Conservation (phyloP, 2,797 vertebrate genomes). For the Myoxocephalus aenaeus region DNA sequence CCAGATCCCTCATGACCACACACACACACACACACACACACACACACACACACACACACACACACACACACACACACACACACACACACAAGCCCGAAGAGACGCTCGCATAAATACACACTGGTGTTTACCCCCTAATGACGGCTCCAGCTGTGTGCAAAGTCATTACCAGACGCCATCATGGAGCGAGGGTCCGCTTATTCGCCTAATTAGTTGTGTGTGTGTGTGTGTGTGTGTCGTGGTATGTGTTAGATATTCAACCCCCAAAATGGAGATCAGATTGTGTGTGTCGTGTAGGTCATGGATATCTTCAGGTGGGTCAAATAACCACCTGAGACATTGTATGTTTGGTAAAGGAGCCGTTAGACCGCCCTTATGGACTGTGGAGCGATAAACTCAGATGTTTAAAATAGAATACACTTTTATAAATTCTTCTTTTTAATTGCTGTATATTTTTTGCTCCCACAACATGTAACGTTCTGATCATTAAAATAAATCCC, state of each 20-base stretch:
- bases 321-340: neutral
- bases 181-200: slow-evolving; percentile 45
- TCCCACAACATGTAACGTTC: neutral
- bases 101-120: slow-evolving; percentile 9
- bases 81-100: neutral
- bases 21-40: slow-evolving; percentile 7
- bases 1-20: neutral
- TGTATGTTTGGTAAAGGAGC: neutral
- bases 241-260: neutral
- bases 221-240: slow-evolving; percentile 5
- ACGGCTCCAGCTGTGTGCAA: slow-evolving; percentile 54
- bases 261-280: neutral
- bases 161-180: slow-evolving; percentile 61
- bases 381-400: neutral
- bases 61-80: slow-evolving; percentile 12
- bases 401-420: neutral
- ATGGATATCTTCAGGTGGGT: neutral
- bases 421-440: neutral
- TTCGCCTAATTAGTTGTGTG: slow-evolving; percentile 50
- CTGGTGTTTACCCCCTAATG: slow-evolving; percentile 48
- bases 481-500: neutral
- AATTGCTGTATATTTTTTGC: neutral
- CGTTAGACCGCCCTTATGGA: neutral
- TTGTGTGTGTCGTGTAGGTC: neutral
- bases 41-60: neutral